Evolutionary conservation across 2,113 vertebrate species (phyloP).

Genomic region (Polyodon spathula): DNA sequence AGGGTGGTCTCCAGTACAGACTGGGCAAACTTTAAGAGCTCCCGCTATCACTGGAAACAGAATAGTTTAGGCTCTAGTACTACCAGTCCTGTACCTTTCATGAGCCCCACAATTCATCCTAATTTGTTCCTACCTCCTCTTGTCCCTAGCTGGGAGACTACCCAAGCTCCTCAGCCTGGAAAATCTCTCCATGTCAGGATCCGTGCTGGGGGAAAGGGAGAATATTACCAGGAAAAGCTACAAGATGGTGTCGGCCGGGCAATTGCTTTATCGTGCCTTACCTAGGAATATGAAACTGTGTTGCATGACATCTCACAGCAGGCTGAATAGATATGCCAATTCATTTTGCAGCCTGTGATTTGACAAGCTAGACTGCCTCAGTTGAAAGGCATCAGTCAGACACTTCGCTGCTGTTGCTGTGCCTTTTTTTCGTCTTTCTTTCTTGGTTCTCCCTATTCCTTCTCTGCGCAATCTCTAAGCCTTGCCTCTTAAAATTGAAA

Average conservation of each 20-base stretch:
- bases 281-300: conserved; percentile 90
- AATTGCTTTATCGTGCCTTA: conserved; percentile 90
- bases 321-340: conserved; percentile 86
- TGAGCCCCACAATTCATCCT: neutral
- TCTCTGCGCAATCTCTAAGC: conserved; percentile 63
- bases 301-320: conserved; percentile 78
- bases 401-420: conserved; percentile 51
- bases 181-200: neutral
- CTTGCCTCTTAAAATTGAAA: conserved; percentile 73
- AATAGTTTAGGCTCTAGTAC: no score
- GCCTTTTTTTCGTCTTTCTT: conserved; percentile 52
- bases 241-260: conserved; percentile 59
- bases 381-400: conserved; percentile 98
- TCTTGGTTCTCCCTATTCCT: conserved; percentile 37
- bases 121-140: conserved; percentile 8
- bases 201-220: conserved; percentile 17
- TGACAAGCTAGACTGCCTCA: conserved; percentile 98
- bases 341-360: conserved; percentile 83
- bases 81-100: no score
- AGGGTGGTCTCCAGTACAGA: no score
- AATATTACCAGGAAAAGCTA: conserved; percentile 24
- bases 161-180: neutral
- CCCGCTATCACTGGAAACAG: no score
- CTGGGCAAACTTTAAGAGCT: no score
- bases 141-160: neutral